phyloP scores from a whole-genome alignment of 2,888 invertebrate genomes.

The Lepas anatifera region DNA sequence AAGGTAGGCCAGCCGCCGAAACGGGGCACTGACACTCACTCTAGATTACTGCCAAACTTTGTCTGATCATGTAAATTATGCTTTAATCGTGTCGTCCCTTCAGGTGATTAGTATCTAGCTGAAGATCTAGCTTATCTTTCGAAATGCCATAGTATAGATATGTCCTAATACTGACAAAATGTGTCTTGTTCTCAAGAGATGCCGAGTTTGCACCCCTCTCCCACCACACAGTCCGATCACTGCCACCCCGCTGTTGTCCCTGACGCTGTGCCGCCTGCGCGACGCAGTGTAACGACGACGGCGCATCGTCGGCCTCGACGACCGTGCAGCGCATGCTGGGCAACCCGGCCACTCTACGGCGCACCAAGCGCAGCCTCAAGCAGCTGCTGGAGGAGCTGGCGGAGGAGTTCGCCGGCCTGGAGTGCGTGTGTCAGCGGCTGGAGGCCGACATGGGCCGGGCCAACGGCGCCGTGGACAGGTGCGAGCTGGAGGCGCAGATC shows the following conservation, averaged over 20 bases:
- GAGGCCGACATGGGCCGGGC: background rate
- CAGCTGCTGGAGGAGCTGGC: slow-evolving; percentile 12
- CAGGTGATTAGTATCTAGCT: too few relatives aligned
- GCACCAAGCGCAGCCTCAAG: background rate
- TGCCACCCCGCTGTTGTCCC: background rate
- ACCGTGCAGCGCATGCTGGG: background rate
- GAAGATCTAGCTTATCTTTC: too few relatives aligned
- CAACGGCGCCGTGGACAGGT: background rate
- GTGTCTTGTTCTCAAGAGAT: too few relatives aligned
- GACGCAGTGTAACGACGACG: background rate
- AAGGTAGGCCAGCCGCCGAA: background rate
- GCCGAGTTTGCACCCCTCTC: too few relatives aligned
- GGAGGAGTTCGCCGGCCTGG: slow-evolving; percentile 6
- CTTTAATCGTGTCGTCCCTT: too few relatives aligned
- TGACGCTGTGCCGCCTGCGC: background rate
- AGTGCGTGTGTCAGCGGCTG: slow-evolving; percentile 8
- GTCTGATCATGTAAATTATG: too few relatives aligned
- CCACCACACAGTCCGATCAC: too few relatives aligned
- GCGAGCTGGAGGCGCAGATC: background rate
- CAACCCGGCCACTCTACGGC: slow-evolving; percentile 1
- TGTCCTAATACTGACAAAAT: background rate
- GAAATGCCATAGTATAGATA: background rate
- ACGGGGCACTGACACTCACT: too few relatives aligned
- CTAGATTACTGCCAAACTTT: too few relatives aligned
- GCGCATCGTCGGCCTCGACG: background rate